Evolutionary conservation across 2,888 invertebrate genomes (phyloP), one percentile per base, ranked within the genome.

Genomic region (Hartigia nigra): DNA sequence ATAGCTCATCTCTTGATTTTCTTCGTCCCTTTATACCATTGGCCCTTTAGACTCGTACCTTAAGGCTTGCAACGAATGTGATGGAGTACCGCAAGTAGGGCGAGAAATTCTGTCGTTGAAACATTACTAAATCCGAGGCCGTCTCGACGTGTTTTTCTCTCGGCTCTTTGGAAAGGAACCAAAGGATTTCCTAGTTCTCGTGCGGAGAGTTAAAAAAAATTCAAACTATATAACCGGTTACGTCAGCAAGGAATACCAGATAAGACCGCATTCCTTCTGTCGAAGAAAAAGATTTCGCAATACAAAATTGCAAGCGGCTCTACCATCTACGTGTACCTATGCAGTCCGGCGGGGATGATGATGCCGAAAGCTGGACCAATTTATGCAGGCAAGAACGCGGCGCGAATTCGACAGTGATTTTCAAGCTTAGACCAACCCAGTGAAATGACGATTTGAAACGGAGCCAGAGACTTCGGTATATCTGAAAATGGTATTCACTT

Each of bases 131-230:
- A 72, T 72, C 72, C 9, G 34, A 23, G 34, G 32, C 32, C 72
- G 72, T 72, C 72, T 72, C 72, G 72, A 72, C 72, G 72, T 72
- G 72, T 72, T 72, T 72, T 72, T 72, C 72, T 55, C 55, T 55
- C 72, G 12, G 12, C 32, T 72, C 31, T 31, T 72, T 72, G 72
- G 72, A 72, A 72, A 34, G 32, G 72, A 72, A 72, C 72, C 72
- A 72, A 72, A 31, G 72, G 72, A 72, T 72, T 72, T 72, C 72
- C 72, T 72, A 32, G 72, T 34, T 34, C 55, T 55, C 55, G 55
- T 55, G 55, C 55, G 55, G 55, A 23, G 23, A 9, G 55, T 55
- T 23, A 55, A 55, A 39, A 37, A 55, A 55, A 55, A 55, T 55
- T 23, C 55, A 23, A 55, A 55, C 55, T 55, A 55, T 55, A 55